Conservation (phyloP, 2,113 vertebrate species). For the Spilogale gracilis region DNA sequence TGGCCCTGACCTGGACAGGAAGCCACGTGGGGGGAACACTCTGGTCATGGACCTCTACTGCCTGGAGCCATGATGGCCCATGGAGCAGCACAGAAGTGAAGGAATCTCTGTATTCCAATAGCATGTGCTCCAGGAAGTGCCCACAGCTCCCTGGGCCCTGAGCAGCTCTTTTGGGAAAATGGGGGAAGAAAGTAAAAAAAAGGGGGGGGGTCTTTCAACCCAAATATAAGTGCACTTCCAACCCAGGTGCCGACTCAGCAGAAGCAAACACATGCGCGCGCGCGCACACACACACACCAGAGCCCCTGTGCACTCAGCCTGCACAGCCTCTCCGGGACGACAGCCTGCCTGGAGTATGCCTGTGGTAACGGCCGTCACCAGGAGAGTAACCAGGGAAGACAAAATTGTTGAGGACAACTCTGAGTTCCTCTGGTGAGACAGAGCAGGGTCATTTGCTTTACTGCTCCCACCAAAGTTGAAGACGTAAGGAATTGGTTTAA, state of each 20-base stretch:
- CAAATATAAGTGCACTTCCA: not conserved
- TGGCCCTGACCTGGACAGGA: not conserved
- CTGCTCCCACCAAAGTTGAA: not conserved
- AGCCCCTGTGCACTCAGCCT: not conserved
- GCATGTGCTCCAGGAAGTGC: not conserved
- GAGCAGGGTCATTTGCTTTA: not conserved
- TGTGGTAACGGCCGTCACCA: not conserved
- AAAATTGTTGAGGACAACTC: not conserved
- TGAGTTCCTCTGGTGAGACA: not conserved
- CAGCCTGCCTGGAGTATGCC: not conserved
- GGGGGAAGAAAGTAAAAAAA: not conserved
- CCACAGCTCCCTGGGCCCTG: fast-evolving
- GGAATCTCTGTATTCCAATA: not conserved
- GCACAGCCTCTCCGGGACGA: not conserved
- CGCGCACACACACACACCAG: not conserved
- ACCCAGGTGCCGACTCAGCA: not conserved
- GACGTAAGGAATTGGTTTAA: not conserved
- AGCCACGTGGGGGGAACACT: not conserved
- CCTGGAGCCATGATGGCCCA: not conserved
- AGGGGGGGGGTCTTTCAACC: no score
- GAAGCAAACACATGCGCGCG: no score
- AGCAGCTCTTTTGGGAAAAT: not conserved
- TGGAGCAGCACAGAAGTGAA: not conserved
- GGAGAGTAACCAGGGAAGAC: not conserved
- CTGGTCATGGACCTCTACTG: not conserved